Evolutionary conservation across 37 sponge, comb jelly and placozoan genomes (phyloP).

Genomic region (Hexactinellida sp.): DNA sequence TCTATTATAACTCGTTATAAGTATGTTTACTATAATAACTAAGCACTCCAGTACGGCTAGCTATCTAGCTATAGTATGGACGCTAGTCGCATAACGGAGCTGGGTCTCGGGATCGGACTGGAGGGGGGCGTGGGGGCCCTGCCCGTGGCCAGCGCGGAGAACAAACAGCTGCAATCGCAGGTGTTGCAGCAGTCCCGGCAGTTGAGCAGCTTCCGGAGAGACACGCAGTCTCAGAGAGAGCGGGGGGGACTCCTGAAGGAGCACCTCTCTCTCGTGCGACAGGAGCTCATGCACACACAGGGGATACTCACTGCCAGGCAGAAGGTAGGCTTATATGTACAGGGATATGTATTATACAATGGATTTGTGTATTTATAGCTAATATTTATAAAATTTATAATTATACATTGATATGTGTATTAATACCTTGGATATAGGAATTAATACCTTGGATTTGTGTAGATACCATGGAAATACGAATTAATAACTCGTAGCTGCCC

Average conservation of each 20-base stretch:
- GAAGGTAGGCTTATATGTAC: neutral
- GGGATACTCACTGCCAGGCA: slow-evolving; percentile 10
- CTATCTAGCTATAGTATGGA: neutral
- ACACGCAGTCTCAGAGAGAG: slow-evolving; percentile 38
- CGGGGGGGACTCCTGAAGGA: slow-evolving; percentile 64
- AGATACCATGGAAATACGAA: too few species aligned
- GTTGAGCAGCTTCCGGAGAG: slow-evolving; percentile 18
- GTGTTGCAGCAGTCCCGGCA: slow-evolving; percentile 37
- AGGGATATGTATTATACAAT: too few species aligned
- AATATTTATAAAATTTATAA: neutral
- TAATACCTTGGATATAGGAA: too few species aligned
- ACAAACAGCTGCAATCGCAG: slow-evolving; percentile 53
- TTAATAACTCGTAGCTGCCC: too few species aligned
- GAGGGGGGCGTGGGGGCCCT: slow-evolving; percentile 23
- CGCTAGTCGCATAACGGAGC: neutral
- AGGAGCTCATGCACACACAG: slow-evolving; percentile 86
- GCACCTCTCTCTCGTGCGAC: slow-evolving; percentile 79
- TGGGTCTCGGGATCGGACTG: neutral
- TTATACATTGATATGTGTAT: neutral
- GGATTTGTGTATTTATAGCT: neutral
- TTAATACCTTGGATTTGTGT: too few species aligned
- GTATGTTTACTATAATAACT: neutral
- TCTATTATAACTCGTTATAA: neutral
- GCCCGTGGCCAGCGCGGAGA: slow-evolving; percentile 57
- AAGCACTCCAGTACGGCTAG: neutral